phyloP scores from a whole-genome alignment of 1,140 invertebrate species.

The Saccostrea echinata region DNA sequence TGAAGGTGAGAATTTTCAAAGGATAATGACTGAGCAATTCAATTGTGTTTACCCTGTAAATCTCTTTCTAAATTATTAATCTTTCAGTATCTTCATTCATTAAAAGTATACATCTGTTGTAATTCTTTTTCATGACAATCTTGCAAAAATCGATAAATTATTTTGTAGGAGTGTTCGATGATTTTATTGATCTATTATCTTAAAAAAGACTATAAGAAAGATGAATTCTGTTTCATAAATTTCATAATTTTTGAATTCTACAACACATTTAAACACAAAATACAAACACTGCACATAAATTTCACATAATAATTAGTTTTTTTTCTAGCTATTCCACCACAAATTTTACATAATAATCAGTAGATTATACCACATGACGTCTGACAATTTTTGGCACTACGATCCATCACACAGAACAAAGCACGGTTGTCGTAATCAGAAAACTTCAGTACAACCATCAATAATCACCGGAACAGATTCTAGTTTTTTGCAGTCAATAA shows the following conservation, averaged over 20 bases:
- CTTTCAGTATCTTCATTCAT: not conserved
- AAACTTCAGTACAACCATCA: conserved; percentile 26
- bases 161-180: not conserved
- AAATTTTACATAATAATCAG: not conserved
- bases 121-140: not conserved
- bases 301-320: conserved; percentile 4
- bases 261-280: not conserved
- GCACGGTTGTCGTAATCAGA: conserved; percentile 14
- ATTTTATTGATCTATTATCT: not conserved
- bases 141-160: not conserved
- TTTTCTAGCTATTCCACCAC: not conserved
- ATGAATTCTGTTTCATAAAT: not conserved
- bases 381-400: not conserved
- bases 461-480: conserved; percentile 25
- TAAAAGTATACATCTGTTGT: not conserved
- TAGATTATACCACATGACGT: not conserved
- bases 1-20: no score
- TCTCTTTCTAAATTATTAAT: no score
- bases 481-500: conserved; percentile 25
- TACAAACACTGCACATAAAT: not conserved
- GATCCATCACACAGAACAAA: conserved; percentile 28
- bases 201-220: not conserved
- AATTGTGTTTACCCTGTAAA: no score
- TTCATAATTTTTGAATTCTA: not conserved
- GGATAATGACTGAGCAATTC: no score